Conservation (phyloP, 2,888 invertebrate species). For the Gibbula magus region DNA sequence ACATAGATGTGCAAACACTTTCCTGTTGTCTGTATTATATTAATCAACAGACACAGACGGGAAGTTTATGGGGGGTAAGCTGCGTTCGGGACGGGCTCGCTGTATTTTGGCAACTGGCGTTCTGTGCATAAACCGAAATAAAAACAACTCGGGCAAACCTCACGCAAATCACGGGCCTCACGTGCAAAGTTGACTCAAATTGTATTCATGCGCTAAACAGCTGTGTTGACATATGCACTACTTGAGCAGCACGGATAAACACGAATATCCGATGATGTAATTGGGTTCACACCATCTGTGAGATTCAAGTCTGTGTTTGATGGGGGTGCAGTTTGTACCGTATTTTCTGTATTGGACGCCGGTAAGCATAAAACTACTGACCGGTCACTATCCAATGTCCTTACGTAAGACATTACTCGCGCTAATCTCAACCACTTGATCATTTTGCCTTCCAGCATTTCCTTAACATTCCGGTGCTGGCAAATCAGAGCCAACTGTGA, state of each 20-base stretch:
- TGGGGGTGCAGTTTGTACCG: no score
- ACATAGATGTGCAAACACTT: background rate
- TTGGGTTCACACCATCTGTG: background rate
- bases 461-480: no score
- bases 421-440: no score
- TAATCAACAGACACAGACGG: background rate
- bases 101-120: background rate
- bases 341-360: no score
- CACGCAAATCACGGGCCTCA: background rate
- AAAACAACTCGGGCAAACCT: background rate
- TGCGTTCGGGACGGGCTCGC: background rate
- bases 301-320: background rate
- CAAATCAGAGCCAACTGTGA: no score
- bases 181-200: background rate
- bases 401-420: no score
- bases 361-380: no score
- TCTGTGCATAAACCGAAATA: background rate
- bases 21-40: background rate
- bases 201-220: conserved; percentile 4
- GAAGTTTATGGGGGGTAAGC: background rate
- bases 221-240: background rate
- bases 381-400: no score
- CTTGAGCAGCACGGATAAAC: background rate
- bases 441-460: no score
- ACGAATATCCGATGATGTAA: background rate